Conservation (phyloP, 37 sponge, comb jelly and placozoan genomes). For the Dysidea cf. avara region DNA sequence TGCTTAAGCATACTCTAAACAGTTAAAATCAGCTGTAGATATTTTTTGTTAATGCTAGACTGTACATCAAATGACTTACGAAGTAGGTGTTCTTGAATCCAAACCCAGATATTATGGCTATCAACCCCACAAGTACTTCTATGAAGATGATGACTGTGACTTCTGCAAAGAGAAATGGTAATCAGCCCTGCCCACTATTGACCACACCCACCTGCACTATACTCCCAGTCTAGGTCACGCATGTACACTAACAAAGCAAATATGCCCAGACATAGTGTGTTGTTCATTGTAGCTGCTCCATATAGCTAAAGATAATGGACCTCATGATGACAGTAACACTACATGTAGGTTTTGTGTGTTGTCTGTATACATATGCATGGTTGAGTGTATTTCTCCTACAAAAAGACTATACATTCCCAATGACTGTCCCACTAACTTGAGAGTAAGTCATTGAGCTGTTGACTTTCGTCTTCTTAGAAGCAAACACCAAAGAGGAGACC, state of each 20-base stretch:
- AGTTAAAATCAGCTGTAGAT: not conserved
- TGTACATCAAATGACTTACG: slow-evolving; percentile 13
- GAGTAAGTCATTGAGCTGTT: slow-evolving; percentile 83
- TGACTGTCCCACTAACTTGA: slow-evolving; percentile 79
- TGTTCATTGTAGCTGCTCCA: slow-evolving; percentile 96
- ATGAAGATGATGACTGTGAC: slow-evolving; percentile 83
- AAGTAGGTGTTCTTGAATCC: slow-evolving; percentile 67
- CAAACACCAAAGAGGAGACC: slow-evolving; percentile 91
- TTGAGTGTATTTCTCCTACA: not conserved
- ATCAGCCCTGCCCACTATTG: not conserved
- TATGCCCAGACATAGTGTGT: slow-evolving; percentile 86
- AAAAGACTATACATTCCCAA: not conserved
- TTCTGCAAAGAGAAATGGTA: slow-evolving; percentile 40
- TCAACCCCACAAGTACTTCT: slow-evolving; percentile 69
- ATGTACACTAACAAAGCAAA: slow-evolving; percentile 81
- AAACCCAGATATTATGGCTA: slow-evolving; percentile 57
- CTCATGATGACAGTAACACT: not conserved
- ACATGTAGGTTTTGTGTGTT: not conserved
- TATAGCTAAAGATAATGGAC: slow-evolving; percentile 52
- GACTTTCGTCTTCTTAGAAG: slow-evolving; percentile 73
- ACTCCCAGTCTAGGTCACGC: slow-evolving; percentile 78
- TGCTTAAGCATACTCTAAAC: not conserved
- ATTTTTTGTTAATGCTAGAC: not conserved
- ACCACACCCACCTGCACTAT: slow-evolving; percentile 72
- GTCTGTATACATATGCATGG: not conserved